Percentiles rank a stretch among this genome's conserved stretches.
Conservation (phyloP, 2,113 vertebrate genomes). For the Pitta sordida region DNA sequence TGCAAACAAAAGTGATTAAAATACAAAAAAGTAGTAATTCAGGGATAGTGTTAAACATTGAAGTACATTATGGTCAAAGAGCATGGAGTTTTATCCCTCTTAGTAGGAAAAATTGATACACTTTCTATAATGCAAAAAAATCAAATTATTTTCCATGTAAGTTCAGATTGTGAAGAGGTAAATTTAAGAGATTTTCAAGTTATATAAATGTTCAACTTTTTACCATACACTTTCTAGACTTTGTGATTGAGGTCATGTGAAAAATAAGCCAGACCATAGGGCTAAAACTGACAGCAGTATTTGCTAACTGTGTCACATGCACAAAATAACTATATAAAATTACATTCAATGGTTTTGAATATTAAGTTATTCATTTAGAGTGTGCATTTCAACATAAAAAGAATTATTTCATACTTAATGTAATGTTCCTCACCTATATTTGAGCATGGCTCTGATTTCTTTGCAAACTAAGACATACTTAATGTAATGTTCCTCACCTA, state of each 20-base stretch:
- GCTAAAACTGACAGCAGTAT: neutral
- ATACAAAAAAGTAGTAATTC: constrained; percentile 34
- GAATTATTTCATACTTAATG: neutral
- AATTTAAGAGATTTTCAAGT: neutral
- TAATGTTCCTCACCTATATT: neutral
- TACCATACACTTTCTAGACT: neutral
- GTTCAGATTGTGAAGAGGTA: neutral
- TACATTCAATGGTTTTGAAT: neutral
- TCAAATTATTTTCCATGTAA: neutral
- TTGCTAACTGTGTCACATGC: neutral
- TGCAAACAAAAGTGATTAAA: constrained; percentile 64
- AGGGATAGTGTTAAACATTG: neutral
- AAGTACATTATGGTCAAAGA: constrained; percentile 4
- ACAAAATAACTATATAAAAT: neutral
- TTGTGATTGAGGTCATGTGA: neutral
- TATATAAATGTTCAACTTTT: neutral
- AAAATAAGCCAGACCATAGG: neutral
- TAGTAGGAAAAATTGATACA: neutral
- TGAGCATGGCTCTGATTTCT: neutral
- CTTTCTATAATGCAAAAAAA: neutral
- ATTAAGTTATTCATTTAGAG: neutral
- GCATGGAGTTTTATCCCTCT: neutral
- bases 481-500: neutral
- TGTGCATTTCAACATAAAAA: neutral
- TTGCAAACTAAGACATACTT: neutral